Evolutionary conservation across 2,888 invertebrate genomes (phyloP).

Genomic region (Lithophane semibrunnea): DNA sequence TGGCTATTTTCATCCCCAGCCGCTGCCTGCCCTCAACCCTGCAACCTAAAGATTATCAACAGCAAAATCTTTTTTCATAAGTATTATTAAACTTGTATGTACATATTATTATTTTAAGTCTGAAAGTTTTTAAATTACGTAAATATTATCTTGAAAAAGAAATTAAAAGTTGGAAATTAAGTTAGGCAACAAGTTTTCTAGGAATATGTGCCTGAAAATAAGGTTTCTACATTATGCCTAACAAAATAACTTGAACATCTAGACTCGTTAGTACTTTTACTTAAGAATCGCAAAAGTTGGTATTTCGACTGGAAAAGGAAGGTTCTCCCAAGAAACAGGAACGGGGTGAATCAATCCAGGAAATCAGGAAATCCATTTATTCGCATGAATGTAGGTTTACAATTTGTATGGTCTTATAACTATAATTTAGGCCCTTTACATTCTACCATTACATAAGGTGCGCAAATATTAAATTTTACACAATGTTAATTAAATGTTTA

Average conservation of each 20-base stretch:
- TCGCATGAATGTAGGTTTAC: too few relatives aligned
- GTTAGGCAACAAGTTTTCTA: background rate
- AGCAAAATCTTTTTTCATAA: background rate
- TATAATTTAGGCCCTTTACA: too few relatives aligned
- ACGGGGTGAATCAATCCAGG: background rate
- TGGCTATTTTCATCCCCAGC: background rate
- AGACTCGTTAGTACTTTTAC: background rate
- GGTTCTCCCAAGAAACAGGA: too few relatives aligned
- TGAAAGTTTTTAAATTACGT: too few relatives aligned
- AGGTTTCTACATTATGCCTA: background rate
- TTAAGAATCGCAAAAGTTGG: background rate
- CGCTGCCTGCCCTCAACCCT: background rate
- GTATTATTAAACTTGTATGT: too few relatives aligned
- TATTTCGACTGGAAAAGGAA: background rate
- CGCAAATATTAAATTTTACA: too few relatives aligned
- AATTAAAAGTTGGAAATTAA: too few relatives aligned
- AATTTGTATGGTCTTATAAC: background rate
- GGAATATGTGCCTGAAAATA: background rate
- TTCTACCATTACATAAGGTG: too few relatives aligned
- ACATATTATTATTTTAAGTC: too few relatives aligned
- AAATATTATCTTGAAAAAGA: too few relatives aligned
- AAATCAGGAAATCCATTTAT: too few relatives aligned
- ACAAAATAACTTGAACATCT: background rate
- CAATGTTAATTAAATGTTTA: too few relatives aligned
- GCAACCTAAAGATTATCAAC: background rate